A percentile compares a stretch with the other conserved stretches of the same genome.
phyloP scores from a whole-genome alignment of 2,888 invertebrate species.

The Meghimatium bilineatum region DNA sequence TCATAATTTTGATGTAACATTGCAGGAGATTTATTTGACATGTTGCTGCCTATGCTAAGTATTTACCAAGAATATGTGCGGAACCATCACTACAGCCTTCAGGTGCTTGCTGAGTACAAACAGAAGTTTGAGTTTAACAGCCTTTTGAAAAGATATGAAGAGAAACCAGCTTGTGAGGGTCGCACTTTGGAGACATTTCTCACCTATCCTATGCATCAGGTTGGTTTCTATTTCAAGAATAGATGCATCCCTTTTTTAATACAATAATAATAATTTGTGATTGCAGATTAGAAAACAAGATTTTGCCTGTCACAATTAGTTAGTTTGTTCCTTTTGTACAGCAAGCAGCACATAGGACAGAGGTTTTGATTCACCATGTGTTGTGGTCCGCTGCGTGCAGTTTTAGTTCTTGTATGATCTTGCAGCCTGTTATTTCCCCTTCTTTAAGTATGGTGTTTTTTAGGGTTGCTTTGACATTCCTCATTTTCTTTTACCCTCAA shows the following conservation, averaged over 20 bases:
- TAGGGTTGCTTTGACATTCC: too few species aligned
- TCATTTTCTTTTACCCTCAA: too few species aligned
- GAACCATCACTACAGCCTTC: constrained; percentile 94
- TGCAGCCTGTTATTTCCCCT: too few species aligned
- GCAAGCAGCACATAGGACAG: too few species aligned
- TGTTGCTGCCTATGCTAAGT: constrained; percentile 94
- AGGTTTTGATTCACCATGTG: too few species aligned
- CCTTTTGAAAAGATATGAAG: constrained; percentile 87
- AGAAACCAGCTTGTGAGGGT: constrained; percentile 90
- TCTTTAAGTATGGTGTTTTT: too few species aligned
- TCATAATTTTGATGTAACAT: background rate
- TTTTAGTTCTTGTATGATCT: too few species aligned
- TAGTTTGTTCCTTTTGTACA: too few species aligned
- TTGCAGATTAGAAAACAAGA: too few species aligned
- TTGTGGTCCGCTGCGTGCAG: too few species aligned
- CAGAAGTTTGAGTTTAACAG: constrained; percentile 87
- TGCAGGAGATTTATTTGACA: constrained; percentile 93
- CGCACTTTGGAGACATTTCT: constrained; percentile 91
- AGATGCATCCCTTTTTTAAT: background rate
- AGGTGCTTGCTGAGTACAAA: constrained; percentile 92
- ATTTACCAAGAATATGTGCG: constrained; percentile 96
- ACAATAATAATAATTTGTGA: background rate
- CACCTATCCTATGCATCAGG: constrained; percentile 96
- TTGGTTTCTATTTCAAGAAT: constrained; percentile 74
- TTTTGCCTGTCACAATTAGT: too few species aligned